A percentile compares a stretch with the other conserved stretches of the same genome.
These are phyloP conservation scores for Diorhabda carinulata DNA, from an alignment of 1,140 invertebrate genomes.

Conservation along the genomic window DNA sequence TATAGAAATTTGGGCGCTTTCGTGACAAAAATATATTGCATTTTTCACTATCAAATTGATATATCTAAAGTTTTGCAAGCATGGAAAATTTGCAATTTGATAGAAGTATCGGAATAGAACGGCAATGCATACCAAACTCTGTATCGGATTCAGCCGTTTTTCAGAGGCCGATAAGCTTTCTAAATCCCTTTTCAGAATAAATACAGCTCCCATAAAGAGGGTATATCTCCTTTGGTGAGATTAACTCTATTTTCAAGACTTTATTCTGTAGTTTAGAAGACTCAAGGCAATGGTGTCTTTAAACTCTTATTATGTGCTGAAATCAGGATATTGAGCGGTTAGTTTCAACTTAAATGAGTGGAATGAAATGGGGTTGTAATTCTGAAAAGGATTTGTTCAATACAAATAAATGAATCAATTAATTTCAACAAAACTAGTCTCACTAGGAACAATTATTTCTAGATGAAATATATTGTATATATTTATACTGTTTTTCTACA, in stretches of 20 bases:
- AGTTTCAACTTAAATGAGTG: no score
- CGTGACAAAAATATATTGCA: no score
- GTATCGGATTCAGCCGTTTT: constrained; percentile 38
- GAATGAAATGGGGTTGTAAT: no score
- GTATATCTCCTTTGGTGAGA: constrained; percentile 37
- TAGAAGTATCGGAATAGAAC: constrained; percentile 14
- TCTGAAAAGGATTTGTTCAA: no score
- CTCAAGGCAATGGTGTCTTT: constrained; percentile 21
- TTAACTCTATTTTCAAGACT: constrained; percentile 36
- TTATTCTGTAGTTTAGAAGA: constrained; percentile 15
- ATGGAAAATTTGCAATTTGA: constrained; percentile 34
- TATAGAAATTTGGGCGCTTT: no score
- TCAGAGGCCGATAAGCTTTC: constrained; percentile 32
- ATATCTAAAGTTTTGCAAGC: constrained; percentile 6
- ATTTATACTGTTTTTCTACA: no score
- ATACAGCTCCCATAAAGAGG: constrained; percentile 37
- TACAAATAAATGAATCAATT: no score
- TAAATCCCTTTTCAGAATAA: constrained; percentile 36
- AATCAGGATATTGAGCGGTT: no score
- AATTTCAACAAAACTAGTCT: no score
- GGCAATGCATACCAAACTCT: constrained; percentile 29
- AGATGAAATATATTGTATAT: no score
- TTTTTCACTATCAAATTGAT: no score
- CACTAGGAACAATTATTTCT: no score
- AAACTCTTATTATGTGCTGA: constrained; percentile 23